phyloP scores from a whole-genome alignment of 2,113 vertebrate species.

The Ageneiosus marmoratus region DNA sequence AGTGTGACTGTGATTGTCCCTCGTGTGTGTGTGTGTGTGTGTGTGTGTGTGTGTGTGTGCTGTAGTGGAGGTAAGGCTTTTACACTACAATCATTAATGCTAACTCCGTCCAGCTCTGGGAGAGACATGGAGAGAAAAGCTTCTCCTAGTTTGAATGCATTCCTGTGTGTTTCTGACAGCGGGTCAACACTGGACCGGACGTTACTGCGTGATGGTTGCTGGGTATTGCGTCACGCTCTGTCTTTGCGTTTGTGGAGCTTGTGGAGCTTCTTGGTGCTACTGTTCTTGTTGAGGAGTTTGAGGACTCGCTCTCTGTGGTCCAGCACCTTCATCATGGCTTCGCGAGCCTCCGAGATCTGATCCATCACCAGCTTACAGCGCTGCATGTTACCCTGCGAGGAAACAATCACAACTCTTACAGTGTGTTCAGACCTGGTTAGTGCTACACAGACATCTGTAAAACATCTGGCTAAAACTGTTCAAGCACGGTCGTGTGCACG shows the following conservation, averaged over 20 bases:
- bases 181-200: neutral
- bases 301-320: constrained; percentile 97
- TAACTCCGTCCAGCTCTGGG: neutral
- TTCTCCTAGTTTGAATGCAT: neutral
- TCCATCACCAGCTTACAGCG: constrained; percentile 99
- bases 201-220: no score
- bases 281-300: constrained; percentile 97
- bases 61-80: constrained; percentile 29
- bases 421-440: neutral
- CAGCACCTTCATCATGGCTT: constrained; percentile 97
- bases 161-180: neutral
- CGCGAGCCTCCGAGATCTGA: constrained; percentile 95
- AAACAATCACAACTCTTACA: neutral
- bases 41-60: neutral
- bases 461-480: neutral
- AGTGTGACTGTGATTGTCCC: neutral
- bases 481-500: no score
- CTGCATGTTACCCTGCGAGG: constrained; percentile 93
- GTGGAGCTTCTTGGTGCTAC: constrained; percentile 90
- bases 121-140: neutral
- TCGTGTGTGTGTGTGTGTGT: no score
- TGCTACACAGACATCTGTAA: neutral
- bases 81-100: neutral
- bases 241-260: constrained; percentile 93
- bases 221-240: constrained; percentile 71